These are phyloP conservation scores for Maccullochella peelii DNA, from an alignment of 2,113 vertebrate genomes.

Conservation along the genomic window DNA sequence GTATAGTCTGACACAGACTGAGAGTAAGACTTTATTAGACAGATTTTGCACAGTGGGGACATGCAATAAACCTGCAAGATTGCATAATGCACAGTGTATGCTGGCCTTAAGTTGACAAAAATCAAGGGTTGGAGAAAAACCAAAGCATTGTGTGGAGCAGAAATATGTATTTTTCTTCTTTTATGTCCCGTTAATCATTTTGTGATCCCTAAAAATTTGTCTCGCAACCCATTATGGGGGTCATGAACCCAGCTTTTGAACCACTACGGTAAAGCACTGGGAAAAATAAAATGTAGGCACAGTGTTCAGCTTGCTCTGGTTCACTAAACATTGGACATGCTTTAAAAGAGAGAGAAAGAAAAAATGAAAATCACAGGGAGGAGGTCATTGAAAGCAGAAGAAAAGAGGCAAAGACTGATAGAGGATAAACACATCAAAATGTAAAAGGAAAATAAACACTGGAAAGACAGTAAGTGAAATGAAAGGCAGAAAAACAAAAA, in stretches of 20 bases:
- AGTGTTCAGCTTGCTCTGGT: background rate
- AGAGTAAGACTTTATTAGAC: no score
- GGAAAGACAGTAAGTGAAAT: slow-evolving; percentile 2
- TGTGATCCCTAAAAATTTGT: background rate
- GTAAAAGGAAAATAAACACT: background rate
- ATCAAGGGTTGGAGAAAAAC: background rate
- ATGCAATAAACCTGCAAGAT: background rate
- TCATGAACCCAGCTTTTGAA: background rate
- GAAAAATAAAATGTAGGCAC: background rate
- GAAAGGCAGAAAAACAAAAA: slow-evolving; percentile 36
- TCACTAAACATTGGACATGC: background rate
- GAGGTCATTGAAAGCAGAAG: slow-evolving; percentile 7
- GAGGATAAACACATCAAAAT: slow-evolving; percentile 16
- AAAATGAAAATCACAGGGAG: slow-evolving; percentile 7
- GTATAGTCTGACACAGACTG: no score
- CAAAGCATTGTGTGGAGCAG: background rate
- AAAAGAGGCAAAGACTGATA: slow-evolving; percentile 13
- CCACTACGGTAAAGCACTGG: background rate
- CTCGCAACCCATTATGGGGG: background rate
- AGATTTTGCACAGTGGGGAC: background rate
- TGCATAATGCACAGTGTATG: background rate
- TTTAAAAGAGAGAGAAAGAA: background rate
- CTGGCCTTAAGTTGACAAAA: background rate
- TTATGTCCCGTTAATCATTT: background rate
- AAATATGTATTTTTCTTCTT: background rate